Base-by-base conservation (phyloP, 2,888 invertebrate genomes). In the Torymus texanus region DNA sequence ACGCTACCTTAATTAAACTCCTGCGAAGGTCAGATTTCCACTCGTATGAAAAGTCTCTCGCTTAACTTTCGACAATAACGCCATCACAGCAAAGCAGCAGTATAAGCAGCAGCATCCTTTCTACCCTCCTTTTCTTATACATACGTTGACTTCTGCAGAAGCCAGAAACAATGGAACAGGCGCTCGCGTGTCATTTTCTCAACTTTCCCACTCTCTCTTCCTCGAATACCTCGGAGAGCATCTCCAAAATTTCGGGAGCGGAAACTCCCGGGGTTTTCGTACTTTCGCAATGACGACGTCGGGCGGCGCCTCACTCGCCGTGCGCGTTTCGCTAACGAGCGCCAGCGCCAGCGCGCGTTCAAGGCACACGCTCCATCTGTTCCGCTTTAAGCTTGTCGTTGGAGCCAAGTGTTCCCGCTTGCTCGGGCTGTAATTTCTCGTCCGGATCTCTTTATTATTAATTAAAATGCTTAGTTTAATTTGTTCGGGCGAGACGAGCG, bases 401-500 rank as follows among this genome's bases (percentile, higher is more conserved):
- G 41, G 41, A 41, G 41, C 53, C 21, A 55, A 21, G 21, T 18
- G 13, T 53, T 12, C 24, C 66, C 55, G 24, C 55, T 14, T 24
- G 24, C 24, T 67, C 16, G 2, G 3, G 24, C 21, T 63, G 63
- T 63, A 63, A 63, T 63, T 63, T 50, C 63, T 63, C 11, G 55
- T 21, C 13, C 21, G 50, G 50, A 59, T 70, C 51, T 61, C 72
- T 62, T 51, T 58, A 18, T 74, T 74, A 74, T 74, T 74, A 74
- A 74, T 74, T 65, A 58, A 65, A 63, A 56, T 41, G 56, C 73
- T 65, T 65, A 65, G 73, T 74, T 74, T 65, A 65, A 65, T 65
- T 63, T 65, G 73, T 74, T 74, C 65, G 65, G 41, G 41, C 18
- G 65, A 62, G 11, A 16, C 50, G 51, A 24, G 61, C 18, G 62